A percentile compares a stretch with the other conserved stretches of the same genome.
These are phyloP conservation scores for Drosophila suboccidentalis DNA, from an alignment of 2,888 invertebrate genomes.

Conservation along the genomic window DNA sequence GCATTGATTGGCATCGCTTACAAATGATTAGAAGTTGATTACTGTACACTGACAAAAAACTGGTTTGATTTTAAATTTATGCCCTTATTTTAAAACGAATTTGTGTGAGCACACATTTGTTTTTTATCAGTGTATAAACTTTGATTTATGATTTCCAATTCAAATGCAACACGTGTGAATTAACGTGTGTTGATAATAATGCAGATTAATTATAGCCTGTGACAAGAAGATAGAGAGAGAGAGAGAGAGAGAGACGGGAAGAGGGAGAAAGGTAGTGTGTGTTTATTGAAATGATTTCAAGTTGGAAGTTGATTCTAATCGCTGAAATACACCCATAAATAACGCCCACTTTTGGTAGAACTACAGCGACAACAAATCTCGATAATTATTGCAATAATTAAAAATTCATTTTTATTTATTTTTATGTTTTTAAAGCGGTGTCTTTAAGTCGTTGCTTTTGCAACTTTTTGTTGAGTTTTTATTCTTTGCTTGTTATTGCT, in stretches of 20 bases:
- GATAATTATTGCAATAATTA: not conserved
- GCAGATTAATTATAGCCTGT: conserved; percentile 2
- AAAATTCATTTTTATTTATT: not conserved
- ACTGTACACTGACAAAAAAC: no score
- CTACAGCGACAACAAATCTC: not conserved
- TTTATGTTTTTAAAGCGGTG: conserved; percentile 9
- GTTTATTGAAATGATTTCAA: conserved; percentile 9
- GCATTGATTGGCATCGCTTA: conserved; percentile 6
- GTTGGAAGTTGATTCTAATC: not conserved
- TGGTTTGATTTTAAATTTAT: no score
- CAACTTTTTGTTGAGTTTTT: not conserved
- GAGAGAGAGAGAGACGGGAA: not conserved
- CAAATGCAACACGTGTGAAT: conserved; percentile 3
- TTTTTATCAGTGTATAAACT: not conserved
- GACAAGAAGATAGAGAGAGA: not conserved
- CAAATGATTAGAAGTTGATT: not conserved
- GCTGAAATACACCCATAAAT: conserved; percentile 6
- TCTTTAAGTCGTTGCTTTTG: conserved; percentile 21
- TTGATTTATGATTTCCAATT: conserved; percentile 3
- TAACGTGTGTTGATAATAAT: conserved; percentile 11
- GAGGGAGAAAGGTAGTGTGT: not conserved
- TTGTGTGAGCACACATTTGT: no score
- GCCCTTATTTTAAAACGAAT: no score
- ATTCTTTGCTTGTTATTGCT: conserved; percentile 38
- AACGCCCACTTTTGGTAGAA: conserved; percentile 6